Base-by-base conservation (phyloP, 1,140 invertebrate genomes). In the Anadara kagoshimensis region DNA sequence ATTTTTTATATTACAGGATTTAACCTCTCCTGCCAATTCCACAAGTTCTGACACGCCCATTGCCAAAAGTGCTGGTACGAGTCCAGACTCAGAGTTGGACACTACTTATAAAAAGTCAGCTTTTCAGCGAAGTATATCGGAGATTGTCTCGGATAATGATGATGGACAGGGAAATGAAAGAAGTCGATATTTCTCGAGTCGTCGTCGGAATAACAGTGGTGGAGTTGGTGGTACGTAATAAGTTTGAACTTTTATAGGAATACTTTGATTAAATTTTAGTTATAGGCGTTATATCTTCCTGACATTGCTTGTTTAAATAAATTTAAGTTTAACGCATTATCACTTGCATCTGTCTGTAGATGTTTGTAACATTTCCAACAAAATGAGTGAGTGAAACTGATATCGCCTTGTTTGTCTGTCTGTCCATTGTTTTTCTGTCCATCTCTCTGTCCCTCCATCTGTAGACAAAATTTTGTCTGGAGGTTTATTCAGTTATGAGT, bases 111-210 rank as follows among this genome's bases (percentile, higher is more conserved):
- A 89, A 54, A 91, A 92, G 75, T 89, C 91, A 22, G 89, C 90
- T 24, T 93, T 94, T 76, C 93, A 94, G 76, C 88, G 93, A 49
- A 93, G 93, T 18, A 91, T 93, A 18, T 94, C 93, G 16, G 93
- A 87, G 70, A 83, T 85, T 53, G 78, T 76, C 8, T 78, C 84
- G 1, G 84, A 85, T 66, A 78, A 85, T 72, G 79, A 82, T 56
- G 71, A 70, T 47, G 64, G 75, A 14, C 78, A 82, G 20, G 63
- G 73, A 1, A 78, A 79, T 62, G 78, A 81, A n/a, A 76, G 78
- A 47, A 73, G 74, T 66, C 65, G 75, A 29, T 72, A 78, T 18
- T 56, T 78, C 63, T 73, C 76, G 54, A 74, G 73, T 84, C 61
- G 78, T 79, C 87, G 93, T 26, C 92, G 93, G 83, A 88, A 93